These are phyloP conservation scores for Nemotelus pantherinus DNA, from an alignment of 2,888 invertebrate genomes.

Conservation along the genomic window DNA sequence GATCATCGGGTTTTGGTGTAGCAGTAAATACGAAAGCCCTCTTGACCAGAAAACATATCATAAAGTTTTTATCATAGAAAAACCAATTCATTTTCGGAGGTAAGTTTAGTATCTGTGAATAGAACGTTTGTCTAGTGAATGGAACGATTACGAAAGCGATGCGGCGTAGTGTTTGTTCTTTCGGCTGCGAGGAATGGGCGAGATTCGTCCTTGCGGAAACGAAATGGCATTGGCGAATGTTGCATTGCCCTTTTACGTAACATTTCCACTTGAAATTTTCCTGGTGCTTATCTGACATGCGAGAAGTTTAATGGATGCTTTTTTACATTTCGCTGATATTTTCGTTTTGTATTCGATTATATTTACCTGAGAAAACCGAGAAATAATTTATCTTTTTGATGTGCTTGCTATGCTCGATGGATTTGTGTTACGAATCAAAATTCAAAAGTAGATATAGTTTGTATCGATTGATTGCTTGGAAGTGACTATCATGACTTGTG, in stretches of 20 bases:
- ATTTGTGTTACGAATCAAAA: too few relatives aligned
- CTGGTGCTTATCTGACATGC: neutral
- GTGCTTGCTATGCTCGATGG: too few relatives aligned
- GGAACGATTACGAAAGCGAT: too few relatives aligned
- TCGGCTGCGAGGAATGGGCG: neutral
- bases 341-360: neutral
- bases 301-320: neutral
- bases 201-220: conserved; percentile 38
- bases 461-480: too few relatives aligned
- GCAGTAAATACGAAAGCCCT: too few relatives aligned
- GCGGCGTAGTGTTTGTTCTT: neutral
- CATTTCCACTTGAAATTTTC: conserved; percentile 22
- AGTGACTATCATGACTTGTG: too few relatives aligned
- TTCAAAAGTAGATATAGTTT: too few relatives aligned
- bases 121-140: too few relatives aligned
- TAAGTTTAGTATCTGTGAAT: neutral
- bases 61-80: conserved; percentile 6
- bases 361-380: neutral
- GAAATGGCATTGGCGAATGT: neutral
- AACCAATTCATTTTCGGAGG: conserved; percentile 22
- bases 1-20: too few relatives aligned
- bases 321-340: neutral
- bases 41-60: conserved; percentile 13
- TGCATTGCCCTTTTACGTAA: conserved; percentile 41
- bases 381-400: too few relatives aligned